Evolutionary conservation across 1,140 invertebrate genomes (phyloP), one percentile per base, ranked within the genome.

Genomic region (Oscheius sp.): DNA sequence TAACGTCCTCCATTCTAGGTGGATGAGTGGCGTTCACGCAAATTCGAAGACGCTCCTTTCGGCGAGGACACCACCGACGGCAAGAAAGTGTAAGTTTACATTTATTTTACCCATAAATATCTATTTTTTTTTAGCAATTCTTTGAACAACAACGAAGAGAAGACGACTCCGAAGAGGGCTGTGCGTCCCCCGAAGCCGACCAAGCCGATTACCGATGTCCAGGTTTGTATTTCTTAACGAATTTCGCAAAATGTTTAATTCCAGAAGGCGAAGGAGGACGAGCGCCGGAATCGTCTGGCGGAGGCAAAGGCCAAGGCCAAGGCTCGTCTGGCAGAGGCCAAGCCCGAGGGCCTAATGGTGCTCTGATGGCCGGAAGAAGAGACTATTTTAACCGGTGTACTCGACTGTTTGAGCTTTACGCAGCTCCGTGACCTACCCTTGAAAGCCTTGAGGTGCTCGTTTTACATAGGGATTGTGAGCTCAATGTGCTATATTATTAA

Each of bases 1-100:
- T n/a, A n/a, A n/a, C n/a, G n/a, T n/a, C n/a, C n/a, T 18, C 35
- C 35, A 63, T 66, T 68, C 28, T 3, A 68, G 66, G 66, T 68
- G 7, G 66, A 68, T 18, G 36, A 68, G 20, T 68, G 66, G 66
- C 46, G 66, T 20, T 4, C 46, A 26, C n/a, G 46, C 49, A 55
- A 55, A 15, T 55, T 20, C 49, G 23, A 55, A 20, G 49, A 15
- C 15, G 49, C 7, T 23, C 49, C 10, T 42, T 42, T 42, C 10
- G n/a, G 10, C n/a, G 10, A n/a, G n/a, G 38, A 42, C 38, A 42
- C 38, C 38, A 42, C n/a, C n/a, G 38, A n/a, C 10, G 38, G 38
- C 49, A 4, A 55, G 49, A 7, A 55, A n/a, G n/a, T n/a, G n/a
- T n/a, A n/a, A n/a, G n/a, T n/a, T n/a, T 23, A 55, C 15, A 26